Evolutionary conservation across 2,888 invertebrate species (phyloP).

Genomic region (Argyresthia goedartella): DNA sequence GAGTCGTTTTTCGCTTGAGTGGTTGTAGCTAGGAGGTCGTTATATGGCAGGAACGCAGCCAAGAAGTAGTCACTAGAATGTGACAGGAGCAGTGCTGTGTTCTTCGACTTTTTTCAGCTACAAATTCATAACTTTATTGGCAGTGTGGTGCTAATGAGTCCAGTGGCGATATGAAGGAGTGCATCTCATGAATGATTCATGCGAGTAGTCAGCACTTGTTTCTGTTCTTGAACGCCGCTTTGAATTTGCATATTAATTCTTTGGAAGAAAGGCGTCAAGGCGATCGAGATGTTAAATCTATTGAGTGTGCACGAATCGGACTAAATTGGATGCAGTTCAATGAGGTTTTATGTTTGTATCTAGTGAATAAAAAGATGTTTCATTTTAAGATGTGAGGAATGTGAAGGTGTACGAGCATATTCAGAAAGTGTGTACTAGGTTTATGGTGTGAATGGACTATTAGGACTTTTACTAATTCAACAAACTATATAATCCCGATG

Average conservation of each 20-base stretch:
- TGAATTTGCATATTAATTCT: slow-evolving; percentile 4
- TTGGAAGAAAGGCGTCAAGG: background rate
- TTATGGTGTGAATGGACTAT: no score
- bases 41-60: slow-evolving; percentile 36
- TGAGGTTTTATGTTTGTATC: no score
- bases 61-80: slow-evolving; percentile 29
- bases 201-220: background rate
- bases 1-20: slow-evolving; percentile 20
- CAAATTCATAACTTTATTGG: slow-evolving; percentile 37
- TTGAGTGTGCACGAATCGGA: no score
- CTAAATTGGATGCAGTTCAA: no score
- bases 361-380: no score
- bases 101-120: slow-evolving; percentile 31
- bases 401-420: no score
- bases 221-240: slow-evolving; percentile 1
- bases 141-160: slow-evolving; percentile 19
- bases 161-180: slow-evolving; percentile 4
- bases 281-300: no score
- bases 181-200: slow-evolving; percentile 3
- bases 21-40: slow-evolving; percentile 35
- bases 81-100: slow-evolving; percentile 27
- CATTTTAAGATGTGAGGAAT: no score
- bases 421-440: no score
- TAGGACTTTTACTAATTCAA: no score
- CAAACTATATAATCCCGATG: no score